phyloP scores from a whole-genome alignment of 64 coral and sea anemone species.

The Pachyseris speciosa region DNA sequence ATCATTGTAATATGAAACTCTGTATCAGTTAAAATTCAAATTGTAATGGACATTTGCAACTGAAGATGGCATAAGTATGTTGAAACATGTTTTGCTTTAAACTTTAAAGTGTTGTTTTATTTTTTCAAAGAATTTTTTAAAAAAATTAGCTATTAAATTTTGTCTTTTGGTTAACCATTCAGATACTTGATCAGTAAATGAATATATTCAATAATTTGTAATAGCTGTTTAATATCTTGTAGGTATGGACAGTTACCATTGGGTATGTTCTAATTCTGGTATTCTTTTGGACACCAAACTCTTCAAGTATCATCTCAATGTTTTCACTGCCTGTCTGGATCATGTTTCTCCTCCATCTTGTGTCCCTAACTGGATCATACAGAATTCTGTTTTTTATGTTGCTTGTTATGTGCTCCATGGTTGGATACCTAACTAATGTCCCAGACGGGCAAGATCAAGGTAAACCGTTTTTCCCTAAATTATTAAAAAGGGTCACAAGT shows the following conservation, averaged over 20 bases:
- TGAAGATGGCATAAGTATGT: too few species aligned
- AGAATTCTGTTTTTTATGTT: conserved; percentile 83
- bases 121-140: too few species aligned
- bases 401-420: conserved; percentile 71
- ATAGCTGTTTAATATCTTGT: not conserved
- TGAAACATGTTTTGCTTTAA: too few species aligned
- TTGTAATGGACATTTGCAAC: too few species aligned
- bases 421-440: conserved; percentile 68
- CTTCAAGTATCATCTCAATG: conserved; percentile 61
- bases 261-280: conserved; percentile 72
- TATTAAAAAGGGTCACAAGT: too few species aligned
- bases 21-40: too few species aligned
- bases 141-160: too few species aligned
- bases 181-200: too few species aligned
- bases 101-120: too few species aligned
- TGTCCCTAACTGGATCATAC: conserved; percentile 88
- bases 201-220: too few species aligned
- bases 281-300: conserved; percentile 90
- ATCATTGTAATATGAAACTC: too few species aligned
- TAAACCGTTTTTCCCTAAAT: conserved; percentile 16
- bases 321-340: conserved; percentile 96
- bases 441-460: conserved; percentile 69
- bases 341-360: conserved; percentile 81
- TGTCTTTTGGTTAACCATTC: too few species aligned
- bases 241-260: conserved; percentile 91